Conservation (phyloP, 2,113 vertebrate species). For the Colaptes auratus region DNA sequence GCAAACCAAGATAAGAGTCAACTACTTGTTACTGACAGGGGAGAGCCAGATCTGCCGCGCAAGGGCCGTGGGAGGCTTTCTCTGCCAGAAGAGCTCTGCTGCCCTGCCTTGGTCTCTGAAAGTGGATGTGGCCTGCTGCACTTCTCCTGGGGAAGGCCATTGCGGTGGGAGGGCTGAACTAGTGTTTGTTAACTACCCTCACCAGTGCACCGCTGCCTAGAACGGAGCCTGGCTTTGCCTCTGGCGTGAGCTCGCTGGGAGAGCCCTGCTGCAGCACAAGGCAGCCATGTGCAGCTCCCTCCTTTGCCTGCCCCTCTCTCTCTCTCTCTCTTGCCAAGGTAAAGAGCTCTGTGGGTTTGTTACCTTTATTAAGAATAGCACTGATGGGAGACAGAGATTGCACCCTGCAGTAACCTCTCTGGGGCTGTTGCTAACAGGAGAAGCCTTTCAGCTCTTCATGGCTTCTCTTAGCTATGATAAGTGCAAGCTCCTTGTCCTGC, state of each 20-base stretch:
- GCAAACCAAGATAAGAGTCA: not conserved
- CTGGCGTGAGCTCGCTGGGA: not conserved
- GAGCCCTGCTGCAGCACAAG: not conserved
- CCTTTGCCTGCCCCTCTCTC: not conserved
- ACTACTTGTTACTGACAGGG: not conserved
- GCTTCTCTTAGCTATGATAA: not conserved
- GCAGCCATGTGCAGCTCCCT: not conserved
- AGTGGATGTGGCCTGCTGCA: not conserved
- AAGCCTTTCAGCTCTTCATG: not conserved
- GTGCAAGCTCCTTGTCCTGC: not conserved
- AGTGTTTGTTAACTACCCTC: not conserved
- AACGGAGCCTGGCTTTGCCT: not conserved
- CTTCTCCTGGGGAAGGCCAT: not conserved
- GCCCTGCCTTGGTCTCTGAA: not conserved
- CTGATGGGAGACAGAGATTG: not conserved
- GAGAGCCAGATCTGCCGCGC: not conserved
- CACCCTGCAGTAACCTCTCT: not conserved
- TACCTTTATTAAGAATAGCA: not conserved
- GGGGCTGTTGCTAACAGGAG: not conserved
- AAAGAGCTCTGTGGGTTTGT: not conserved
- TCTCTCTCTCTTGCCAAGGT: not conserved
- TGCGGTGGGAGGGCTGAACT: not conserved
- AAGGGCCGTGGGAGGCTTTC: constrained; percentile 18
- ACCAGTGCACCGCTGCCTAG: not conserved
- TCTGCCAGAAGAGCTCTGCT: constrained; percentile 28